Evolutionary conservation across 2,113 vertebrate species (phyloP).

Genomic region (Alectura lathami): DNA sequence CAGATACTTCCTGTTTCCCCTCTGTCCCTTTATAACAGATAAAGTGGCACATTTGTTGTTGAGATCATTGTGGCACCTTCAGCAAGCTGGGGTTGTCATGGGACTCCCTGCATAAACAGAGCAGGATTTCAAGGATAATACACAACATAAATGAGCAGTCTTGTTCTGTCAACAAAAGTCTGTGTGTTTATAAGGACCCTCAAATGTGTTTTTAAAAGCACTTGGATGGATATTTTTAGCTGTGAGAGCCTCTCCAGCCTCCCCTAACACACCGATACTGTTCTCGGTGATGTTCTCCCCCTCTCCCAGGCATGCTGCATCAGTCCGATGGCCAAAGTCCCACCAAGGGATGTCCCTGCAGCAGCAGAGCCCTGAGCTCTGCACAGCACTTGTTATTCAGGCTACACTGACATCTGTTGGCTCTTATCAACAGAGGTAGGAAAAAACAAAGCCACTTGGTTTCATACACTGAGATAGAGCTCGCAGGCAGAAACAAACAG

Average conservation of each 20-base stretch:
- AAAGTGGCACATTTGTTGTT: not conserved
- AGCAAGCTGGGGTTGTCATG: not conserved
- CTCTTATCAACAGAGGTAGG: not conserved
- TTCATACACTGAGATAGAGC: not conserved
- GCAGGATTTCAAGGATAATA: slow-evolving; percentile 55
- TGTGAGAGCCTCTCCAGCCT: not conserved
- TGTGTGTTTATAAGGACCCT: slow-evolving; percentile 18
- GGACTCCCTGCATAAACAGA: slow-evolving; percentile 25
- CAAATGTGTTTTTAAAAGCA: slow-evolving; percentile 10
- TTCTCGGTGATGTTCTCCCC: not conserved
- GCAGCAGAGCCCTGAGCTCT: not conserved
- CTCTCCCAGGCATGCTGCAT: not conserved
- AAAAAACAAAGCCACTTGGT: not conserved
- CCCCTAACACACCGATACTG: not conserved
- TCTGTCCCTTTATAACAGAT: not conserved
- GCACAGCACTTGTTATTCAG: not conserved
- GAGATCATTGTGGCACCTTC: slow-evolving; percentile 19
- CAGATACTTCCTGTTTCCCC: slow-evolving; percentile 17
- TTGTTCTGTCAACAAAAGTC: not conserved
- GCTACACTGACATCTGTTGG: slow-evolving; percentile 22
- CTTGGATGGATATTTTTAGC: slow-evolving; percentile 36
- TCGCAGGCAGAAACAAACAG: not conserved
- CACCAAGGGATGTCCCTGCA: not conserved
- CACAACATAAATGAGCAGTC: not conserved
- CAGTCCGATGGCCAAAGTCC: not conserved